Percentiles rank a stretch among this genome's conserved stretches.
phyloP scores from a whole-genome alignment of 2,888 invertebrate species.

The Andrena haemorrhoa region DNA sequence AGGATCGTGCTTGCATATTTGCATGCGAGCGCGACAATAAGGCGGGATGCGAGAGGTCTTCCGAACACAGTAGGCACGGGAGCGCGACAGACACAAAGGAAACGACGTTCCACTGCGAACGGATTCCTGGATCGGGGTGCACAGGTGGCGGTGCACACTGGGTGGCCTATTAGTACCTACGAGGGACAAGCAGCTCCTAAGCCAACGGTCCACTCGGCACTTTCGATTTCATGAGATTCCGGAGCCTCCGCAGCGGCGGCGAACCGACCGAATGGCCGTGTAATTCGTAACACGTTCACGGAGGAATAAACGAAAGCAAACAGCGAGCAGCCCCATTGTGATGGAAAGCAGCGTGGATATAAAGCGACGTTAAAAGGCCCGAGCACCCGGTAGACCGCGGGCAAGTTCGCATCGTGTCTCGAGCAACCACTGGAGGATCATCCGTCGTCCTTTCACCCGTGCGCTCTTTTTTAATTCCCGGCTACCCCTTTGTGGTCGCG shows the following conservation, averaged over 20 bases:
- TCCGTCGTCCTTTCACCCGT: slow-evolving; percentile 64
- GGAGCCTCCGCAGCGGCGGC: too few species aligned
- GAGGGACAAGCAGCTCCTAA: too few species aligned
- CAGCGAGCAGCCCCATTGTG: slow-evolving; percentile 39
- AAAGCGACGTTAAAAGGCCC: slow-evolving; percentile 28
- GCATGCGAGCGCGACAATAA: slow-evolving; percentile 46
- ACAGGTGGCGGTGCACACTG: slow-evolving; percentile 46
- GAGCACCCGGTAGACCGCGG: slow-evolving; percentile 33
- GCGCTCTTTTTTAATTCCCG: slow-evolving; percentile 67
- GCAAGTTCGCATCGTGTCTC: slow-evolving; percentile 37
- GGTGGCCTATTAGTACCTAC: slow-evolving; percentile 21
- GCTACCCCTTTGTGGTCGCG: slow-evolving; percentile 75
- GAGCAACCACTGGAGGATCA: slow-evolving; percentile 66
- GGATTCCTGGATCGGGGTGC: slow-evolving; percentile 52
- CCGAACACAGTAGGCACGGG: slow-evolving; percentile 38
- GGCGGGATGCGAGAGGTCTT: slow-evolving; percentile 52
- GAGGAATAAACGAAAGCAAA: slow-evolving; percentile 3
- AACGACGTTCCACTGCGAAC: slow-evolving; percentile 56
- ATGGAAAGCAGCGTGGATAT: slow-evolving; percentile 34
- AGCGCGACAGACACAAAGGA: slow-evolving; percentile 44
- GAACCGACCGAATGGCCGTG: too few species aligned
- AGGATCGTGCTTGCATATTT: slow-evolving; percentile 48
- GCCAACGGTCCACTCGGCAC: too few species aligned
- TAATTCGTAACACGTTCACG: not conserved
- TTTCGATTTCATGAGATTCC: too few species aligned